A percentile compares a stretch with the other conserved stretches of the same genome.
These are phyloP conservation scores for Drosophila burlai DNA, from an alignment of 1,140 invertebrate species.

Conservation along the genomic window DNA sequence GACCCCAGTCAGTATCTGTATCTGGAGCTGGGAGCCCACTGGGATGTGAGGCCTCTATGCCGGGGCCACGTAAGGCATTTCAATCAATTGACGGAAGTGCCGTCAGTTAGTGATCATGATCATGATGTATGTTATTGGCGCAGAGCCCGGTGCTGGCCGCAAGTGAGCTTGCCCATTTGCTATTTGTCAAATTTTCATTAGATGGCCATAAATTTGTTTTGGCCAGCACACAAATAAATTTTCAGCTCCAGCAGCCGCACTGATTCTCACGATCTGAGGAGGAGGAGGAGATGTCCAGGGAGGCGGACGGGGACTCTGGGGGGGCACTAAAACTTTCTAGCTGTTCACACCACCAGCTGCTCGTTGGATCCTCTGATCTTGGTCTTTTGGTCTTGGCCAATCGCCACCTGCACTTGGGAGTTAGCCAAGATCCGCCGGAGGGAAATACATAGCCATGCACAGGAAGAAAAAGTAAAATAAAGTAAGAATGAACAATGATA, in stretches of 20 bases:
- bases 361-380: slow-evolving; percentile 27
- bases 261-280: slow-evolving; percentile 71
- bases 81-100: slow-evolving; percentile 65
- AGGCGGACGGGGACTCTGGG: neutral
- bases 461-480: neutral
- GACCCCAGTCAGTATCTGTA: slow-evolving; percentile 5
- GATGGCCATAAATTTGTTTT: slow-evolving; percentile 75
- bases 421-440: slow-evolving; percentile 40
- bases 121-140: slow-evolving; percentile 69
- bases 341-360: slow-evolving; percentile 77
- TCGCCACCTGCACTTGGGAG: slow-evolving; percentile 70
- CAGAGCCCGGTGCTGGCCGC: slow-evolving; percentile 4
- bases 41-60: neutral
- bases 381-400: slow-evolving; percentile 56
- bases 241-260: slow-evolving; percentile 50
- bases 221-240: slow-evolving; percentile 75
- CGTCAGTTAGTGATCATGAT: slow-evolving; percentile 28
- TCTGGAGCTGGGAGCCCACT: slow-evolving; percentile 1
- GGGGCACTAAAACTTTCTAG: slow-evolving; percentile 75
- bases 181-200: slow-evolving; percentile 83
- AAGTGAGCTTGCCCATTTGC: slow-evolving; percentile 67
- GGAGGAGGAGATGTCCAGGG: neutral
- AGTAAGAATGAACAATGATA: neutral
- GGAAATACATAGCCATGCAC: slow-evolving; percentile 14
- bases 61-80: slow-evolving; percentile 27